A percentile compares a stretch with the other conserved stretches of the same genome.
phyloP scores from a whole-genome alignment of 2,797 vertebrate genomes.

The Lutjanus argentimaculatus region DNA sequence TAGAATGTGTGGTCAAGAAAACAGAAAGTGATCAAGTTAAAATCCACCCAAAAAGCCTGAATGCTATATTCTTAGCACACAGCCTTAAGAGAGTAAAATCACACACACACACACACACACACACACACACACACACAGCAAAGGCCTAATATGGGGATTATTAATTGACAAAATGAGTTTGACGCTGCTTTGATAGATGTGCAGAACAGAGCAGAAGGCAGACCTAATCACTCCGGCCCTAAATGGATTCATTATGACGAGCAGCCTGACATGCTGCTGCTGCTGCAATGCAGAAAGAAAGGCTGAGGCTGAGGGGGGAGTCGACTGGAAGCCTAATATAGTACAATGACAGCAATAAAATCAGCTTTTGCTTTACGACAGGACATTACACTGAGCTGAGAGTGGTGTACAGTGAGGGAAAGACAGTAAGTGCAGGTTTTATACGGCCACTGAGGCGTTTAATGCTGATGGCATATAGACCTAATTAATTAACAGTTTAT shows the following conservation, averaged over 20 bases:
- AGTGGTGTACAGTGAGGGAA: constrained; percentile 3
- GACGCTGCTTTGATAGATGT: constrained; percentile 67
- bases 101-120: constrained; percentile 7
- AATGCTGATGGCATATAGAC: constrained; percentile 2
- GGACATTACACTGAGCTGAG: constrained; percentile 32
- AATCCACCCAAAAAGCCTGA: background rate
- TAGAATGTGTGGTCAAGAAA: background rate
- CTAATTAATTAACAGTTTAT: constrained; percentile 25
- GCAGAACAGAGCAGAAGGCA: constrained; percentile 64
- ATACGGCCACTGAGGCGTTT: background rate
- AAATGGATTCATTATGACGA: constrained; percentile 73
- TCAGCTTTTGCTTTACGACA: constrained; percentile 48
- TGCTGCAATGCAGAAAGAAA: constrained; percentile 63
- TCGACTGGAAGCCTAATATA: constrained; percentile 38
- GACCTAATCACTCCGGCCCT: constrained; percentile 67
- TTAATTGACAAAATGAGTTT: constrained; percentile 74
- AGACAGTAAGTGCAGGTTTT: constrained; percentile 22
- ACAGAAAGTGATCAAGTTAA: background rate
- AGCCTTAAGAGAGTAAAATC: constrained; percentile 3
- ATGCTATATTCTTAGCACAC: background rate
- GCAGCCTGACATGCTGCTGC: constrained; percentile 39
- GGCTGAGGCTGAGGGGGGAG: background rate
- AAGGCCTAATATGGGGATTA: constrained; percentile 47
- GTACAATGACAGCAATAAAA: constrained; percentile 56
- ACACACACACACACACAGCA: constrained; percentile 9